Evolutionary conservation across 1,140 invertebrate species (phyloP), one percentile per base, ranked within the genome.

Genomic region (Aphis gossypii): DNA sequence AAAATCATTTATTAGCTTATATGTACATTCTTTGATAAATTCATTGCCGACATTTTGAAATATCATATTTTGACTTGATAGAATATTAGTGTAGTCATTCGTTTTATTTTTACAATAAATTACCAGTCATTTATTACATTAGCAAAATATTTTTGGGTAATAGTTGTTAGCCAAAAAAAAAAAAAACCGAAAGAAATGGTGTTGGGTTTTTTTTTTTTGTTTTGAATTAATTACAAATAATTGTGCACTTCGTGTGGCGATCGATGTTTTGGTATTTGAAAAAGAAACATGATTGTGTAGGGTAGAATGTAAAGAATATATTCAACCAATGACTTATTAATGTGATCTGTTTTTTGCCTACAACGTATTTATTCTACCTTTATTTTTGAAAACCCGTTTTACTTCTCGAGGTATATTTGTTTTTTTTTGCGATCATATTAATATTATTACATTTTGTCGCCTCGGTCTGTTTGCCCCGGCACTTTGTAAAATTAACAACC

Each of bases 391-490:
- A 89, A 89, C 87, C 87, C 48, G 87, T 89, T 89, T 89, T 89
- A 41, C 48, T 9, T 89, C 48, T 89, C 21, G 20, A 44, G 87
- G 35, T 51, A 51, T 48, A 87, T 87, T 25, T 90, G 35, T 90
- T 51, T 90, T 90, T 90, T 54, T 90, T 44, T 41, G 51, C 54
- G 35, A 60, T 90, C 54, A 87, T 87, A 87, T 87, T 87, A 48
- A 87, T 87, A 87, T 87, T 87, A 87, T 87, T 87, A 87, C 46
- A 56, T 90, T 90, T 90, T 90, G 89, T 90, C 89, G 54, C 89
- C 89, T 90, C 60, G 54, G 54, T 56, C 51, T 48, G 84, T 48
- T 87, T 20, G 46, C 86, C 38, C 89, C 38, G 35, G 88, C 88
- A 90, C 54, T 56, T 60, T 38, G n/a, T 56, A 23, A 54, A 90